These are phyloP conservation scores for Harlomillsia oculata DNA, from an alignment of 1,140 invertebrate genomes.

Conservation along the genomic window DNA sequence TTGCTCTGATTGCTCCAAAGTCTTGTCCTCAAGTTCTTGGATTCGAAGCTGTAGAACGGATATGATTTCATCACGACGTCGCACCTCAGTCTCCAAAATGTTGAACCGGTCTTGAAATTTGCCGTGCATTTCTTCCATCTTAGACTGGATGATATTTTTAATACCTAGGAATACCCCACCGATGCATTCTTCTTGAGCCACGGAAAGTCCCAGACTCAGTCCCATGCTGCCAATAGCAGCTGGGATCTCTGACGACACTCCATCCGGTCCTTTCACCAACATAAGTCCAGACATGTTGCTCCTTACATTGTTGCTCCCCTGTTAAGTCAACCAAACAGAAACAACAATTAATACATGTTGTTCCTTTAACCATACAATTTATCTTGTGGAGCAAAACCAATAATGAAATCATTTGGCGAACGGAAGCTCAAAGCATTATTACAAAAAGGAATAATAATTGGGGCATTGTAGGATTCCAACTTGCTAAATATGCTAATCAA, in stretches of 20 bases:
- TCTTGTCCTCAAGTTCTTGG: conserved; percentile 49
- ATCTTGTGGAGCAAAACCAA: no score
- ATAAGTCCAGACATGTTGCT: background rate
- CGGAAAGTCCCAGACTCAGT: conserved; percentile 29
- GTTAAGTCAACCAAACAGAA: no score
- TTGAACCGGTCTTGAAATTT: conserved; percentile 53
- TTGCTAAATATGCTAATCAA: no score
- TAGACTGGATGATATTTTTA: conserved; percentile 61
- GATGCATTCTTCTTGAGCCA: conserved; percentile 58
- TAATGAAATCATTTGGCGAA: no score
- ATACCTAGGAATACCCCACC: conserved; percentile 62
- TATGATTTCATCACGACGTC: conserved; percentile 65
- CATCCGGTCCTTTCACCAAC: background rate
- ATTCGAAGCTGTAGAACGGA: conserved; percentile 60
- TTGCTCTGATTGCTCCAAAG: conserved; percentile 10
- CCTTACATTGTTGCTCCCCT: conserved; percentile 4
- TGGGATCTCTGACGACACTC: background rate
- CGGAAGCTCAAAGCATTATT: no score
- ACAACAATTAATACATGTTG: no score
- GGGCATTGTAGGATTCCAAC: no score
- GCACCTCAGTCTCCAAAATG: conserved; percentile 62
- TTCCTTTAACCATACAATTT: no score
- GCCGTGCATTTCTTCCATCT: conserved; percentile 50
- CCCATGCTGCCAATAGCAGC: no score
- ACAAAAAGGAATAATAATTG: no score